Base-by-base conservation (phyloP, 2,888 invertebrate genomes). In the Chorisops tibialis region DNA sequence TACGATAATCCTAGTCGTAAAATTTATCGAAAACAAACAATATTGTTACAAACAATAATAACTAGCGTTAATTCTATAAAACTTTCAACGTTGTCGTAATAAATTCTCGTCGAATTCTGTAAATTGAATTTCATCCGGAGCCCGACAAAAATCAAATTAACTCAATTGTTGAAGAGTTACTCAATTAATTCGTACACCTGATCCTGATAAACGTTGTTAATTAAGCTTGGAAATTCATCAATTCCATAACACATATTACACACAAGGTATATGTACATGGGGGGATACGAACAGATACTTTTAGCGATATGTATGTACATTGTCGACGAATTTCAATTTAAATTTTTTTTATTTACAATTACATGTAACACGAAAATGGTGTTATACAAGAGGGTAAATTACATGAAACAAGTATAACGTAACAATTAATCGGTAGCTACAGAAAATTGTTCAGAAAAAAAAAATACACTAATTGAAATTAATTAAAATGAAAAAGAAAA, bases 121-220 rank as follows among this genome's bases (percentile, higher is more conserved):
- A 30, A 30, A 30, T 30, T 30, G 30, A 30, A 30, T 30, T 30
- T 9, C 9, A 2, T 30, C 30, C 30, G 9, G 9, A 30, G 30
- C 30, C 7, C 30, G 30, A 30, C 30, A 9, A 30, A 30, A 30
- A 30, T 30, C 9, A 7, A 2, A 30, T 30, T 30, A 30, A 30
- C 30, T 30, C 30, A 9, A 30, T 30, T 30, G 30, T 30, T 30
- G 30, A 30, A 30, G 30, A 9, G 30, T 30, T 30, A 30, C 30
- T 30, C 5, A 30, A 56, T 56, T 56, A 56, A 56, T 43, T 56
- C 43, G 45, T 56, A 43, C 56, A 56, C 43, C 56, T 56, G 56
- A 45, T 56, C 43, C 56, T 24, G 56, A 56, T 22, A 56, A 56
- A 56, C 56, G 45, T 24, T 56, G 56, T 43, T 56, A 56, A 56